Evolutionary conservation across 2,797 vertebrate genomes (phyloP), one percentile per base, ranked within the genome.

Genomic region (Muraenolepis orangiensis): DNA sequence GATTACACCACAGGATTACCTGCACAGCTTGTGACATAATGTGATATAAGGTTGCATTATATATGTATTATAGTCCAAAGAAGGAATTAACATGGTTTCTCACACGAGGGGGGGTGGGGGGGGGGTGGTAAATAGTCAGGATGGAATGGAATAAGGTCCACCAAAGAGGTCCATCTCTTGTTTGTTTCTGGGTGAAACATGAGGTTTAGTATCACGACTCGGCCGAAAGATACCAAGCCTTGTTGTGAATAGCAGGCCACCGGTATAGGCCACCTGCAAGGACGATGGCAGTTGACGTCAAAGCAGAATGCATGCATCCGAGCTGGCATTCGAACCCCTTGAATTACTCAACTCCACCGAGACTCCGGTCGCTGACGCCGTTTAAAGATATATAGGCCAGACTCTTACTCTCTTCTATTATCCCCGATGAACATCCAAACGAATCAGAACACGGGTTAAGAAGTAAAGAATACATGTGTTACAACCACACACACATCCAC

Each of bases 331-430:
- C 74, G 78, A 84, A n/a, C n/a, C n/a, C n/a, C n/a, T n/a, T n/a
- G n/a, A 64, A 70, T 86, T 86, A 88, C 87, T 89, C 86, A 89
- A 87, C 86, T 83, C 78, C 74, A 80, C 73, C 30, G 78, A 80
- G 78, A 66, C 71, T 5, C 71, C 72, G 69, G 79, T 64, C 84
- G 85, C 82, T 86, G 84, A 87, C 87, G 76, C 51, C 26, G 64
- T 73, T 74, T 64, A 12, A 76, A 85, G 79, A 79, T 72, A 34
- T 77, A 42, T 78, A 34, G 78, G 71, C 72, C 78, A 77, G 76
- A 72, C 30, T 34, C 13, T 26, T 69, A 73, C 31, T 36, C 16
- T 29, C 70, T 74, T 23, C 74, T 16, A 28, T 66, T 16, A 3
- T 68, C 18, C 57, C 23, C 29, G 16, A 28, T 68, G 12, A 68